These are phyloP conservation scores for Anseranas semipalmata DNA, from an alignment of 2,113 vertebrate genomes.

Conservation along the genomic window DNA sequence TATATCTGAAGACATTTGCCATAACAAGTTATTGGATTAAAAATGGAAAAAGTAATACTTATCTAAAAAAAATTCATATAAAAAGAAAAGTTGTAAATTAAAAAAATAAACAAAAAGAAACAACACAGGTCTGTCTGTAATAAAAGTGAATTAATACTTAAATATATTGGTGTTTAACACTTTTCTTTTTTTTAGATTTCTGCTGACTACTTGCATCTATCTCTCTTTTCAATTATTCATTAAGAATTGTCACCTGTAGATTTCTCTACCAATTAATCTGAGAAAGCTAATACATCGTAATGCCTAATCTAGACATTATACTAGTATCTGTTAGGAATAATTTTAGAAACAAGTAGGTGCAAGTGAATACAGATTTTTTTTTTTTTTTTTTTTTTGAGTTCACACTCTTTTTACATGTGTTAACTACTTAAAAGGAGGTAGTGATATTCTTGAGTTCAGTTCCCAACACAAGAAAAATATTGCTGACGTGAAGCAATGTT, in stretches of 20 bases:
- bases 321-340: not conserved
- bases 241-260: not conserved
- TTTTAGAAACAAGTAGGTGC: not conserved
- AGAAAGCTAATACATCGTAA: not conserved
- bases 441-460: not conserved
- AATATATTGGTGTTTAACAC: not conserved
- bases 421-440: not conserved
- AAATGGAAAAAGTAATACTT: not conserved
- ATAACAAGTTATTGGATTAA: not conserved
- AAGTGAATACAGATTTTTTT: not conserved
- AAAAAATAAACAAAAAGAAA: not conserved
- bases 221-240: not conserved
- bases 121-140: not conserved
- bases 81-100: not conserved
- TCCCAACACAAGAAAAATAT: not conserved
- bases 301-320: not conserved
- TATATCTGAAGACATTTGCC: not conserved
- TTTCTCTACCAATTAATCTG: not conserved
- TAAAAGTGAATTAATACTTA: not conserved
- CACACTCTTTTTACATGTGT: not conserved
- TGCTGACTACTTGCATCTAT: not conserved
- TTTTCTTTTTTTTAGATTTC: slow-evolving; percentile 1
- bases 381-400: no score
- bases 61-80: not conserved
- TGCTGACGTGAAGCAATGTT: not conserved